A percentile compares a stretch with the other conserved stretches of the same genome.
These are phyloP conservation scores for Xylota sylvarum DNA, from an alignment of 2,888 invertebrate species.

Conservation along the genomic window DNA sequence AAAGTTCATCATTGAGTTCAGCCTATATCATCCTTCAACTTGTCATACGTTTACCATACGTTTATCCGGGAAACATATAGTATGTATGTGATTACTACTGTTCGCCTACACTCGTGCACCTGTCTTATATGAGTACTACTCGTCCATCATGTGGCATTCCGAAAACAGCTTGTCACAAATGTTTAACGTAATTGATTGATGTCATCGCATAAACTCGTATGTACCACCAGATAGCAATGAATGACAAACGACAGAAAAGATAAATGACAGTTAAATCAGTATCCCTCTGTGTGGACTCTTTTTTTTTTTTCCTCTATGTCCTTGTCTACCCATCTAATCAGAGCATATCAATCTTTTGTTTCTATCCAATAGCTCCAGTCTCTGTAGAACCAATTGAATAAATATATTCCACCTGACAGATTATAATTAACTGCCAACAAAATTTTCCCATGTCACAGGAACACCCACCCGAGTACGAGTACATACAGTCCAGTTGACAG, in stretches of 20 bases:
- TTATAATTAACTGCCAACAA: conserved; percentile 37
- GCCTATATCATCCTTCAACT: not conserved
- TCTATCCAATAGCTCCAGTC: not conserved
- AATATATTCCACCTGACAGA: conserved; percentile 26
- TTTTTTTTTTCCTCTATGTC: not conserved
- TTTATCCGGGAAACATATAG: no score
- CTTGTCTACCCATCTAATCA: conserved; percentile 4
- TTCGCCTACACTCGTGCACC: not conserved
- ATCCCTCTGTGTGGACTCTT: not conserved
- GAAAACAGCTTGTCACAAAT: conserved; percentile 16
- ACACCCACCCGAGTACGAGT: not conserved
- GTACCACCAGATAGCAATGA: not conserved
- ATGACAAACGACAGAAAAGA: conserved; percentile 29
- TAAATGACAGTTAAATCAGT: conserved; percentile 33
- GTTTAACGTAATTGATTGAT: conserved; percentile 47
- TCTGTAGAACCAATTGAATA: conserved; percentile 11
- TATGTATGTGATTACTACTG: no score
- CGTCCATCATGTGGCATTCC: conserved; percentile 11
- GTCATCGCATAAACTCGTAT: conserved; percentile 1
- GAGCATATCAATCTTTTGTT: conserved; percentile 20
- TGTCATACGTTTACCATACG: not conserved
- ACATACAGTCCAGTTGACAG: no score
- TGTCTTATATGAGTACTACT: not conserved
- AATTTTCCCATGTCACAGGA: conserved; percentile 9
- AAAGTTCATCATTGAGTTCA: not conserved